phyloP scores from a whole-genome alignment of 2,888 invertebrate species.

The Mesorhabditis spiculigera region DNA sequence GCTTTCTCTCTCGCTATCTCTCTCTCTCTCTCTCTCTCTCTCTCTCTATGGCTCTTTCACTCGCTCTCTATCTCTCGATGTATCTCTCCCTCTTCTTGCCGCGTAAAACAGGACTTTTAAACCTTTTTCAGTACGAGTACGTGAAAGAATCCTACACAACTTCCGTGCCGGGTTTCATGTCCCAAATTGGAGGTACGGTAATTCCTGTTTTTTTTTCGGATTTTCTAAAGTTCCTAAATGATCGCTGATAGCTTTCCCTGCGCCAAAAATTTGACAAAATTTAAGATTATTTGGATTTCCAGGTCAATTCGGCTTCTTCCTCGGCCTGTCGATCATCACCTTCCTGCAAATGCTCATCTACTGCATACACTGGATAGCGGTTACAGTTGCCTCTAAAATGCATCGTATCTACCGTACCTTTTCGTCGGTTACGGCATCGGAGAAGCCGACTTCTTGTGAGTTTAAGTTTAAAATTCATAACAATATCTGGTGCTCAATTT shows the following conservation, averaged over 20 bases:
- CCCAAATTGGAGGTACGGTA: constrained; percentile 46
- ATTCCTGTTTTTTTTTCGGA: background rate
- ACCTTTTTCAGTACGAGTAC: constrained; percentile 45
- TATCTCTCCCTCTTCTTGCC: too few relatives aligned
- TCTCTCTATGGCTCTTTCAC: too few relatives aligned
- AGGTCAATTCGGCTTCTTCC: constrained; percentile 47
- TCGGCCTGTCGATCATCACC: constrained; percentile 53
- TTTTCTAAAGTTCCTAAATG: constrained; percentile 18
- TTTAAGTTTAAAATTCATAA: too few relatives aligned
- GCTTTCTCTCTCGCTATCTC: too few relatives aligned
- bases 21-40: too few relatives aligned
- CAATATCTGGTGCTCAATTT: too few relatives aligned
- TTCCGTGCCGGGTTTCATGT: constrained; percentile 56
- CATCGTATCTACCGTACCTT: background rate
- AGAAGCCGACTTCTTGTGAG: background rate
- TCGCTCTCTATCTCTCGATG: too few relatives aligned
- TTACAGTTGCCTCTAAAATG: background rate
- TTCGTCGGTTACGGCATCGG: background rate
- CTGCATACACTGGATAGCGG: constrained; percentile 24
- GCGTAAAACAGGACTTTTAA: background rate
- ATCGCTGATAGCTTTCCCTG: background rate
- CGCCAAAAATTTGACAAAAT: constrained; percentile 7
- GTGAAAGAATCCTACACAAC: constrained; percentile 53
- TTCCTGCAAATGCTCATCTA: constrained; percentile 51
- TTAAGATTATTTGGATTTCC: background rate